phyloP scores from a whole-genome alignment of 2,797 vertebrate genomes.

The Pseudopleuronectes americanus region DNA sequence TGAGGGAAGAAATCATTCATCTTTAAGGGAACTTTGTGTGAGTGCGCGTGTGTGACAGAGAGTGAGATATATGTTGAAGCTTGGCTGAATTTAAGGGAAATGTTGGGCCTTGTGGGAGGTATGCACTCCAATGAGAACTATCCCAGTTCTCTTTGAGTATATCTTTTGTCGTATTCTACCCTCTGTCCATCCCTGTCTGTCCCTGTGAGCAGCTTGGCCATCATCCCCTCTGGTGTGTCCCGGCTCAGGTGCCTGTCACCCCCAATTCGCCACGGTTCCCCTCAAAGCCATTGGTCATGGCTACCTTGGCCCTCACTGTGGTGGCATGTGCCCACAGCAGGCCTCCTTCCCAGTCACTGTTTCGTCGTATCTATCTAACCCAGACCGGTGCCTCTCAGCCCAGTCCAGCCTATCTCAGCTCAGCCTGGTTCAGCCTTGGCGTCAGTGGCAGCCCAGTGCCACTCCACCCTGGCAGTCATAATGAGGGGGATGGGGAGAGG shows the following conservation, averaged over 20 bases:
- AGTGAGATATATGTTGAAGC: no score
- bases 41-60: no score
- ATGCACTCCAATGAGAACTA: no score
- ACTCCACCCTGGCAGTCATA: constrained; percentile 84
- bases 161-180: constrained; percentile 45
- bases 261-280: constrained; percentile 87
- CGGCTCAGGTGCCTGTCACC: constrained; percentile 95
- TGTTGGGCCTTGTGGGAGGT: no score
- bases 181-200: constrained; percentile 42
- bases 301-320: constrained; percentile 90
- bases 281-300: constrained; percentile 97
- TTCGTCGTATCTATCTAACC: constrained; percentile 79
- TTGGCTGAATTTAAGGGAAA: no score
- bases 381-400: constrained; percentile 69
- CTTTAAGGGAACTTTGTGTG: no score
- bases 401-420: constrained; percentile 77
- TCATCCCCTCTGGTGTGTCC: constrained; percentile 60
- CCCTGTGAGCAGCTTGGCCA: constrained; percentile 66
- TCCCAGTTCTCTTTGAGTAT: not conserved
- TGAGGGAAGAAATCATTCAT: no score
- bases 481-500: constrained; percentile 89
- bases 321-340: constrained; percentile 91
- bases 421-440: constrained; percentile 75
- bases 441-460: constrained; percentile 82
- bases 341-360: constrained; percentile 85